A percentile compares a stretch with the other conserved stretches of the same genome.
Conservation (phyloP, 1,140 invertebrate species). For the Lepidurus arcticus region DNA sequence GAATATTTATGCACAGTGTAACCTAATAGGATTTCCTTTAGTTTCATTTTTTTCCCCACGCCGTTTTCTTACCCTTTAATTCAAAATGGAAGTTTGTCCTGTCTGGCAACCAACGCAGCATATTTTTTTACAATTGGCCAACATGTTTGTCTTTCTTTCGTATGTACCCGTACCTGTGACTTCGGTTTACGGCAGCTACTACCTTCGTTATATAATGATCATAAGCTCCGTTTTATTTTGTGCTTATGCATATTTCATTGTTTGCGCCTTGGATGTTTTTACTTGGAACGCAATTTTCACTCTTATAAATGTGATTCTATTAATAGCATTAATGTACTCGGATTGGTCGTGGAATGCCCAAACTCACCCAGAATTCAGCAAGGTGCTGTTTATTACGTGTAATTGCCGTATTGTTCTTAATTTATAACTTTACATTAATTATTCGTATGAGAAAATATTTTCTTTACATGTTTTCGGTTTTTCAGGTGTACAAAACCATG, state of each 20-base stretch:
- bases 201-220: conserved; percentile 42
- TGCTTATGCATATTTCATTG: conserved; percentile 43
- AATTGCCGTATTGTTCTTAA: neutral
- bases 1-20: no score
- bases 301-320: conserved; percentile 44
- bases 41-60: neutral
- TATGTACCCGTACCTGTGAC: conserved; percentile 42
- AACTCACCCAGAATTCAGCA: neutral
- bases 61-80: neutral
- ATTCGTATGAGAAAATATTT: neutral
- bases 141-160: conserved; percentile 42
- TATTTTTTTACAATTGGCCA: conserved; percentile 43
- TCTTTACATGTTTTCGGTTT: conserved; percentile 34
- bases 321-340: neutral
- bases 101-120: conserved; percentile 24
- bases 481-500: conserved; percentile 69
- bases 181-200: conserved; percentile 41
- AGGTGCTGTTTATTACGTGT: neutral
- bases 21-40: neutral
- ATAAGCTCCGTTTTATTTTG: neutral
- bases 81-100: neutral
- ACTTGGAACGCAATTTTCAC: conserved; percentile 48
- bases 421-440: neutral
- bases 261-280: conserved; percentile 48
- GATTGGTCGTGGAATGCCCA: neutral